phyloP scores from a whole-genome alignment of 2,113 vertebrate genomes.

The Mohoua ochrocephala region DNA sequence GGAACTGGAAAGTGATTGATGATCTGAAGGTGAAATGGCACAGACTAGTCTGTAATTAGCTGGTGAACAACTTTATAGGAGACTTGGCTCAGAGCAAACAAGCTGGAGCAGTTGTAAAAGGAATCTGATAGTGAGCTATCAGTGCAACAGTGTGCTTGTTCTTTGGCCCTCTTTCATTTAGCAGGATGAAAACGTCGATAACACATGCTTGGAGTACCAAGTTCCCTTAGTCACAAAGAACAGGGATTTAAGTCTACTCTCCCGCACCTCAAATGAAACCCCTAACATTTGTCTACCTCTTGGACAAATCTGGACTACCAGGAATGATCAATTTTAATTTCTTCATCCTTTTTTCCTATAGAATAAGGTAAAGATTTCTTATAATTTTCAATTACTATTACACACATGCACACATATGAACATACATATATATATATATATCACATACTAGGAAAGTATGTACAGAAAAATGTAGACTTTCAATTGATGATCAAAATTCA shows the following conservation, averaged over 20 bases:
- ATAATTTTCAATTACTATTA: not conserved
- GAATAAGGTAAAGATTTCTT: not conserved
- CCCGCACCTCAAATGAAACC: not conserved
- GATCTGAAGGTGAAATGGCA: not conserved
- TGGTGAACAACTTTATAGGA: not conserved
- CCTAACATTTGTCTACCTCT: not conserved
- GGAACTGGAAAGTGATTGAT: not conserved
- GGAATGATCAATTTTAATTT: not conserved
- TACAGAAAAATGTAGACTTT: not conserved
- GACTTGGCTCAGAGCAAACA: not conserved
- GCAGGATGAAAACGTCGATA: not conserved
- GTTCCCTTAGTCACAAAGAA: not conserved
- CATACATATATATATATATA: too few species aligned
- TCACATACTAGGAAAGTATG: not conserved
- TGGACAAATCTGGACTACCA: not conserved
- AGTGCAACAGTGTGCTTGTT: not conserved
- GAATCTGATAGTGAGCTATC: not conserved
- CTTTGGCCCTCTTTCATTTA: not conserved
- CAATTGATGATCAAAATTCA: not conserved
- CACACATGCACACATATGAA: not conserved
- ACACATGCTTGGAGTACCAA: not conserved
- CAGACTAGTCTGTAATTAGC: not conserved
- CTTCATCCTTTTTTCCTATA: not conserved
- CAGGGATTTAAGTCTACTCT: not conserved
- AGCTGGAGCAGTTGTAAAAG: not conserved